Base-by-base conservation (phyloP, 2,888 invertebrate species). In the Pasiphila rectangulata region DNA sequence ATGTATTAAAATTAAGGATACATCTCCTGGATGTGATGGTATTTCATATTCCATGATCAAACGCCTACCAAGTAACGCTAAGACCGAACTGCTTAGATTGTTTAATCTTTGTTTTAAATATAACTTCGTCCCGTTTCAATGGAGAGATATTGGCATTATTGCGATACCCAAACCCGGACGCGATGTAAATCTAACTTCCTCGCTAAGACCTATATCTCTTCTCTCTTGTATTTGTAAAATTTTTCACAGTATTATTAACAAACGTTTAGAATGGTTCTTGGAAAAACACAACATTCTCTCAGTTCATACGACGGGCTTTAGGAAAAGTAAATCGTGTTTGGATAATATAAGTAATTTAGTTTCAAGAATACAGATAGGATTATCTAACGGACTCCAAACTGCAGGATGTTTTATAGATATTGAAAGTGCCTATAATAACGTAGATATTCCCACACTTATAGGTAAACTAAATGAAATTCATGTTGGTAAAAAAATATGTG, bases 1-100 rank as follows among this genome's bases (percentile, higher is more conserved):
- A 23, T 45, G 45, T 45, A 41, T 45, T 23, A 32, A 38, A 21
- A 10, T 25, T 7, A 45, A 46, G 30, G 37, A 41, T 51, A 46
- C 37, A 37, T 38, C 48, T 38, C 48, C 48, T 48, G 48, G 39
- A 21, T 34, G 36, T 24, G 43, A 51, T 17, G 51, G 21, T 25
- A 51, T 46, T 24, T 44, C 46, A 7, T 46, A 46, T 24, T 44
- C 30, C 10, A 46, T 46, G 46, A 30, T 30, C 5, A 30, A 30
- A 30, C 16, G 15, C 17, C n/a, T 30, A 4, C 30, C 30, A 6
- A 5, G 1, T 7, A 30, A 16, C 16, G 30, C 16, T 16, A 30
- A 30, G n/a, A n/a, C 1, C 16, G 7, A n/a, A 7, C n/a, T n/a
- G 2, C 30, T 30, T 1, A n/a, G 15, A 16, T 30, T 30, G 15